phyloP scores from a whole-genome alignment of 2,113 vertebrate genomes.

The Candoia aspera region DNA sequence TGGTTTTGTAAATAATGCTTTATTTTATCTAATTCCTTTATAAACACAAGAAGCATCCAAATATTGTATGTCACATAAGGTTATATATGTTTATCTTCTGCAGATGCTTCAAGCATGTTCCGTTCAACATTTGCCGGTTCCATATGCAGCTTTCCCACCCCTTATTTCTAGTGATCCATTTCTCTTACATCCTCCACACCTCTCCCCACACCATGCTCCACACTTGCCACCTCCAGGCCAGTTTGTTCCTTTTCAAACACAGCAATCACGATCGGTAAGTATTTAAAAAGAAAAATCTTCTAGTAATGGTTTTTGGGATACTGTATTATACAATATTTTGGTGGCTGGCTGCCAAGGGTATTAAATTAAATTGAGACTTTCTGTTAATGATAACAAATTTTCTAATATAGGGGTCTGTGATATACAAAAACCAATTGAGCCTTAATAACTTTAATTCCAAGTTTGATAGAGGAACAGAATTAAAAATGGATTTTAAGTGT shows the following conservation, averaged over 20 bases:
- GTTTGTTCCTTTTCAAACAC: slow-evolving; percentile 95
- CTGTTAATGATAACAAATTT: background rate
- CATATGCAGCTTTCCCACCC: slow-evolving; percentile 93
- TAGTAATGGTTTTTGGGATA: slow-evolving; percentile 30
- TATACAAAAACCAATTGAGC: background rate
- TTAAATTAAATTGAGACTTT: background rate
- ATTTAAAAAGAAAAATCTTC: background rate
- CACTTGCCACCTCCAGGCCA: slow-evolving; percentile 91
- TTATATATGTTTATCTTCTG: slow-evolving; percentile 51
- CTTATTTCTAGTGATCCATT: slow-evolving; percentile 94
- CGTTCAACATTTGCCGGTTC: slow-evolving; percentile 94
- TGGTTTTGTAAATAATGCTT: slow-evolving; percentile 3
- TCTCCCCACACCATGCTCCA: slow-evolving; percentile 87
- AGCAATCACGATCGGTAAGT: slow-evolving; percentile 94
- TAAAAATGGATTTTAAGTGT: background rate
- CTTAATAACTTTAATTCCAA: background rate
- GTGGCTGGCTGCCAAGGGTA: background rate
- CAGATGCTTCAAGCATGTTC: slow-evolving; percentile 97
- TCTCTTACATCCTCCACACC: slow-evolving; percentile 91
- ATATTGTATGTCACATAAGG: slow-evolving; percentile 31
- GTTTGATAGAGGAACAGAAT: background rate
- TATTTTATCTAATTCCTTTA: background rate
- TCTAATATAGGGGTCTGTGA: background rate
- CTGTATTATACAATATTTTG: background rate
- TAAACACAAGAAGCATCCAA: background rate